These are phyloP conservation scores for Salmo trutta DNA, from an alignment of 2,797 vertebrate genomes.

Conservation along the genomic window DNA sequence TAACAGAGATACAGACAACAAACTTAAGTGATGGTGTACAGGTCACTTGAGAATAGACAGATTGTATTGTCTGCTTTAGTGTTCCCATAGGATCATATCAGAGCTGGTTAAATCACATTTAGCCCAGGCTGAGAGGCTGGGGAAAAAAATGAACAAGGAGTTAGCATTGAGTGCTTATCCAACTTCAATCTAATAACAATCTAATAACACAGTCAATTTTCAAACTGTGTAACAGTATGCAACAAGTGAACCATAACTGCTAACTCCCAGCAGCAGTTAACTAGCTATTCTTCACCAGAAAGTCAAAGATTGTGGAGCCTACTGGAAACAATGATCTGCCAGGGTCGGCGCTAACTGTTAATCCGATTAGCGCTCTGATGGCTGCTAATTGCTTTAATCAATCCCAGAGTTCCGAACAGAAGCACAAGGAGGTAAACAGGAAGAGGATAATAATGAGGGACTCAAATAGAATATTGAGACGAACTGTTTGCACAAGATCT, in stretches of 20 bases:
- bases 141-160: not conserved
- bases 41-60: slow-evolving; percentile 1
- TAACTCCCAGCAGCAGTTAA: not conserved
- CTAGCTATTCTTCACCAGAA: slow-evolving; percentile 6
- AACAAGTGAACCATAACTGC: not conserved
- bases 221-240: not conserved
- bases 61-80: not conserved
- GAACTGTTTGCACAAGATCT: slow-evolving; percentile 42
- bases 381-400: slow-evolving; percentile 37
- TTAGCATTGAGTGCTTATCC: not conserved
- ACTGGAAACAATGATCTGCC: slow-evolving; percentile 60
- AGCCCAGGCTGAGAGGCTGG: not conserved
- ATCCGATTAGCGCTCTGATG: slow-evolving; percentile 62
- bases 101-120: slow-evolving; percentile 14
- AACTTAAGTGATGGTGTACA: not conserved
- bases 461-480: slow-evolving; percentile 52
- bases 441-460: slow-evolving; percentile 60
- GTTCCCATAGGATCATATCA: slow-evolving; percentile 7
- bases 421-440: slow-evolving; percentile 63
- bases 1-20: not conserved
- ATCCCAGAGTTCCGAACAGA: slow-evolving; percentile 32
- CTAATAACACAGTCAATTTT: not conserved
- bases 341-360: slow-evolving; percentile 59
- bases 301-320: slow-evolving; percentile 28
- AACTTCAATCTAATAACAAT: not conserved